Percentiles rank a stretch among this genome's conserved stretches.
These are phyloP conservation scores for Clarias pachynema DNA, from an alignment of 2,797 vertebrate species.

Conservation along the genomic window DNA sequence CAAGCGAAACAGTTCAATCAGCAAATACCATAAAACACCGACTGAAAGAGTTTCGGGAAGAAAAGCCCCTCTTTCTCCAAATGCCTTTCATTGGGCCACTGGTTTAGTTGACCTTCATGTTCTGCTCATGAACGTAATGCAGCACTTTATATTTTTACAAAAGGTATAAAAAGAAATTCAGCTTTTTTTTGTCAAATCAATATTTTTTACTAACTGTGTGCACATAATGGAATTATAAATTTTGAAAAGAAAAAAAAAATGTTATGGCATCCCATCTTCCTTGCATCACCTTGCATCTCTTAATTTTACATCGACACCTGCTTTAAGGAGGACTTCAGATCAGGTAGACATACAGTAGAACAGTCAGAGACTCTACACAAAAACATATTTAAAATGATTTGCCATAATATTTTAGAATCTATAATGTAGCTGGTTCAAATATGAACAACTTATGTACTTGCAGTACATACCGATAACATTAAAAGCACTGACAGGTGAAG, in stretches of 20 bases:
- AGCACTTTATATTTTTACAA: neutral
- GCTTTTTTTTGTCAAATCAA: neutral
- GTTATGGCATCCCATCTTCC: neutral
- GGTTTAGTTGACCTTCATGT: constrained; percentile 63
- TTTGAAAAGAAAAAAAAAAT: neutral
- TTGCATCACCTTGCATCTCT: neutral
- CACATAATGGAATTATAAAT: neutral
- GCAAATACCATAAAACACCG: constrained; percentile 73
- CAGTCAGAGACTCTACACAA: too few relatives aligned
- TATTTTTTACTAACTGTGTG: neutral
- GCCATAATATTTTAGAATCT: too few relatives aligned
- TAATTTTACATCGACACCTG: neutral
- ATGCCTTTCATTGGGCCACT: constrained; percentile 61
- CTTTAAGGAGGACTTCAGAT: neutral
- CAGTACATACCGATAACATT: too few relatives aligned
- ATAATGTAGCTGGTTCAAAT: too few relatives aligned
- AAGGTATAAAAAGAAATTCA: neutral
- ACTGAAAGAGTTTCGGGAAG: constrained; percentile 69
- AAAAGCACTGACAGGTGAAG: too few relatives aligned
- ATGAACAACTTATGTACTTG: too few relatives aligned
- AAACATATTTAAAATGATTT: too few relatives aligned
- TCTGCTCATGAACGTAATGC: constrained; percentile 36
- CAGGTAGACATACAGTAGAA: too few relatives aligned
- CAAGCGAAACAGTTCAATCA: constrained; percentile 69
- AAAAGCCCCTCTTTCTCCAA: constrained; percentile 66